Percentiles rank a stretch among this genome's conserved stretches.
These are phyloP conservation scores for Pygoscelis antarcticus DNA, from an alignment of 2,113 vertebrate species.

Conservation along the genomic window DNA sequence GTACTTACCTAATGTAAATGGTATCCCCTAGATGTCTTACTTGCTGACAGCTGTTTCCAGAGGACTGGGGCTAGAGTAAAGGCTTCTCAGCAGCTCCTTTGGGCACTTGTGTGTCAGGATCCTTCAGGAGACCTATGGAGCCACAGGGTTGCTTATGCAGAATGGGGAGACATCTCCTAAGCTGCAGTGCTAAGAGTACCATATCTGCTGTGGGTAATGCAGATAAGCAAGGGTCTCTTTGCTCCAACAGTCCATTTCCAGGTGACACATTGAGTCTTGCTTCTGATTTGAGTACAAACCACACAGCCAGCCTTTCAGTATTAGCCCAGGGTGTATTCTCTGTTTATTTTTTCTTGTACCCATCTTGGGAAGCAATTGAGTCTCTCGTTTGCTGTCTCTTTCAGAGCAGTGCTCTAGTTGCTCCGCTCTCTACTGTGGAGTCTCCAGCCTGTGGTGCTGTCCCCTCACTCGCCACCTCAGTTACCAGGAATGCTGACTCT, in stretches of 20 bases:
- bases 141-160: neutral
- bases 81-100: neutral
- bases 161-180: neutral
- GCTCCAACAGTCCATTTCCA: neutral
- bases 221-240: neutral
- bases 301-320: neutral
- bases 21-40: neutral
- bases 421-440: neutral
- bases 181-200: neutral
- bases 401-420: neutral
- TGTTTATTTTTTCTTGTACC: neutral
- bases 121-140: neutral
- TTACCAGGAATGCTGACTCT: neutral
- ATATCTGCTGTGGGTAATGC: too few species aligned
- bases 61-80: neutral
- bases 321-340: neutral
- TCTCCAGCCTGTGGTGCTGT: neutral
- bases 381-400: neutral
- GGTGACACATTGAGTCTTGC: neutral
- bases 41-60: neutral
- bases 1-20: neutral
- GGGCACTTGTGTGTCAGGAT: neutral
- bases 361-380: neutral
- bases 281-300: neutral
- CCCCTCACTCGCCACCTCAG: accelerated